Evolutionary conservation across 2,113 vertebrate species (phyloP), one percentile per base, ranked within the genome.

Genomic region (Nannospalax galili): DNA sequence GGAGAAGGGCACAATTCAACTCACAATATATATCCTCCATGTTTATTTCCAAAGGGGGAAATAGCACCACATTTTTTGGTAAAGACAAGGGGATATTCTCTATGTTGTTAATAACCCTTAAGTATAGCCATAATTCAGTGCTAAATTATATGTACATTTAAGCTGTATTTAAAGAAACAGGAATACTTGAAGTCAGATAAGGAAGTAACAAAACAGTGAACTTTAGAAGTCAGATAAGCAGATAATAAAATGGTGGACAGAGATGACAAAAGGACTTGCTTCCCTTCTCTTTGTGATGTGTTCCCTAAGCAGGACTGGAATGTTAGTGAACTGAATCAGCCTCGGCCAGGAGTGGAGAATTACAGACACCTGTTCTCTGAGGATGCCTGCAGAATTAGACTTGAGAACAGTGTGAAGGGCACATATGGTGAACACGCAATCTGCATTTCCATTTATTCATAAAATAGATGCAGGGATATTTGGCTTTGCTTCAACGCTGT

Each of bases 41-140:
- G 60, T 78, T 93, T 93, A 40, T 84, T 90, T 92, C 40, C 35
- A 87, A 94, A 35, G 52, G 17, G 52, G 28, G 93, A 91, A 86
- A 84, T 42, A 75, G 6, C 28, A 73, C 7, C 48, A 56, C 0
- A 2, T 48, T 93, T 95, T 90, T 28, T 42, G 6, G 40, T n/a
- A 95, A 73, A 75, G 45, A 19, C 45, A 37, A 79, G 60, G 5
- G 24, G 26, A 0, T 56, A 37, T 2, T 22, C 8, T 80, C 12
- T 56, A 42, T 69, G 26, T 62, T 86, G 60, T 20, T 93, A 48
- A 82, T n/a, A 52, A 90, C 81, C 22, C 22, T 89, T 78, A 80
- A 11, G 35, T 85, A 19, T 70, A 82, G 73, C 26, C 20, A 80
- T 92, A 84, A 26, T 28, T 8, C 20, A 80, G 3, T 28, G 17